phyloP scores from a whole-genome alignment of 2,113 vertebrate genomes.

The Halcyon senegalensis region DNA sequence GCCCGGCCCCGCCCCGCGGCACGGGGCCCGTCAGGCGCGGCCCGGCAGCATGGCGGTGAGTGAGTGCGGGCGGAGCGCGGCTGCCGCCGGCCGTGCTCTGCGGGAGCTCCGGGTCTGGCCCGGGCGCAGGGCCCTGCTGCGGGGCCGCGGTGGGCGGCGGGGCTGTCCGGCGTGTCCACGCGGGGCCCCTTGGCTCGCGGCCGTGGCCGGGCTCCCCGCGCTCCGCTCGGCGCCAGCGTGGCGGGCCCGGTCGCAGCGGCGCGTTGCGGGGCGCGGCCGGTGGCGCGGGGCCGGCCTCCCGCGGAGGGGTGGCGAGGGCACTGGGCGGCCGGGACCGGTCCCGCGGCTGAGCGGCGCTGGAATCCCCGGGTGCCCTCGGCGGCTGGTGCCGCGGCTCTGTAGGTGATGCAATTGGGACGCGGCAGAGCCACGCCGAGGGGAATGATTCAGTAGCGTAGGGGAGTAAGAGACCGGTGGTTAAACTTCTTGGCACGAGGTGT shows the following conservation, averaged over 20 bases:
- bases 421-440: not conserved
- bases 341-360: not conserved
- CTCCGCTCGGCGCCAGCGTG: not conserved
- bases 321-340: no score
- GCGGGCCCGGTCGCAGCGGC: not conserved
- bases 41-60: constrained; percentile 17
- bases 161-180: not conserved
- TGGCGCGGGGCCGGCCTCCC: not conserved
- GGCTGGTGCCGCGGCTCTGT: fast-evolving
- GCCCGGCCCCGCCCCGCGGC: not conserved
- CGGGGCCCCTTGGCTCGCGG: not conserved
- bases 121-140: not conserved
- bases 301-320: not conserved
- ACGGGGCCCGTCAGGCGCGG: not conserved
- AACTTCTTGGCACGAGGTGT: fast-evolving
- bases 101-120: no score
- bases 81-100: not conserved
- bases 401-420: no score
- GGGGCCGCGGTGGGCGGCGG: not conserved
- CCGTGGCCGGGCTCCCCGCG: no score
- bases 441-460: fast-evolving
- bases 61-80: not conserved
- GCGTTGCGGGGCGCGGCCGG: no score
- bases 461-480: fast-evolving
- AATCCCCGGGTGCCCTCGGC: no score